Evolutionary conservation across 2,797 vertebrate species (phyloP).

Genomic region (Chelonia mydas): DNA sequence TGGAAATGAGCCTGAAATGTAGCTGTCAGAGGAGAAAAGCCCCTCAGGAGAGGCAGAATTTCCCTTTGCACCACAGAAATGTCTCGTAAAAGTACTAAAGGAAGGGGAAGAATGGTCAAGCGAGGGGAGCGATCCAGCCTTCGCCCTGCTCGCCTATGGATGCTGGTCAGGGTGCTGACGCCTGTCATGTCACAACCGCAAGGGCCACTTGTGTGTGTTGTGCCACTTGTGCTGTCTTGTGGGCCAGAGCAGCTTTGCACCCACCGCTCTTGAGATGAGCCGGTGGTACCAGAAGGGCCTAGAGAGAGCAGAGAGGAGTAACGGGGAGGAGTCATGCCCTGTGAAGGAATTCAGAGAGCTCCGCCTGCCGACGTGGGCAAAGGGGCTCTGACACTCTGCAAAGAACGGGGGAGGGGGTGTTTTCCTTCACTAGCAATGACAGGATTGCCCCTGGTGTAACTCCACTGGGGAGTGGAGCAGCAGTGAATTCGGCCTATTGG

Average conservation of each 20-base stretch:
- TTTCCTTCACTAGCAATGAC: not conserved
- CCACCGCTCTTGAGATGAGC: not conserved
- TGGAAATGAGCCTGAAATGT: constrained; percentile 51
- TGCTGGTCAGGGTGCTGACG: not conserved
- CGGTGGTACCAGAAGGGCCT: fast-evolving
- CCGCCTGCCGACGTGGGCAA: fast-evolving
- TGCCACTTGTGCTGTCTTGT: fast-evolving
- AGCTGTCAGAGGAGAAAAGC: constrained; percentile 37
- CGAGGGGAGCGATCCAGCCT: constrained; percentile 28
- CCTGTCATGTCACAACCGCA: not conserved
- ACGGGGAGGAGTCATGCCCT: fast-evolving
- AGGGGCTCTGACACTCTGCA: not conserved
- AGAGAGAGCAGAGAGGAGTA: not conserved
- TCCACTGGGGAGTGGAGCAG: not conserved
- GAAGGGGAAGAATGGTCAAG: constrained; percentile 27
- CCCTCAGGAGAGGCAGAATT: constrained; percentile 46
- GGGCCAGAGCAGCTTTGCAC: not conserved
- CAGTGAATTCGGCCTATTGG: not conserved
- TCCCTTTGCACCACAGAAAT: constrained; percentile 23
- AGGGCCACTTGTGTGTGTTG: not conserved
- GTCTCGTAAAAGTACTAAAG: constrained; percentile 36
- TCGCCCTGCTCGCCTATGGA: not conserved
- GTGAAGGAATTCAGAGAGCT: not conserved
- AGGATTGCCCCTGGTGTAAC: not conserved
- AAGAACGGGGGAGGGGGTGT: not conserved